phyloP scores from a whole-genome alignment of 2,113 vertebrate species.

The Thermophis baileyi region DNA sequence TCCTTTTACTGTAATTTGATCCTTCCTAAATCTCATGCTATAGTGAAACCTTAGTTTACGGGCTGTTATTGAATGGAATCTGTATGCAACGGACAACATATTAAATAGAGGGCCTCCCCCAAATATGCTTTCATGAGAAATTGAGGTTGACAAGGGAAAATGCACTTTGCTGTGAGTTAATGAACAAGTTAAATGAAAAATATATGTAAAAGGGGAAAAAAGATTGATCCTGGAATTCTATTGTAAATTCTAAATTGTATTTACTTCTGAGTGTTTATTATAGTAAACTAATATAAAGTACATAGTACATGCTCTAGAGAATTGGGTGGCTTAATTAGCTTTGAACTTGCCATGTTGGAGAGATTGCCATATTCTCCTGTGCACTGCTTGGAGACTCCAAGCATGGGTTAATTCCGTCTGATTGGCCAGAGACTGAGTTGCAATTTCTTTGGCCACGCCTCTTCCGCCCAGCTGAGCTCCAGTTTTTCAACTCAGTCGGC shows the following conservation, averaged over 20 bases:
- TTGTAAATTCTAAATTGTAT: not conserved
- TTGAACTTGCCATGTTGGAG: not conserved
- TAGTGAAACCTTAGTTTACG: not conserved
- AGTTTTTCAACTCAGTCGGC: too few relatives aligned
- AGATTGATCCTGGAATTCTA: too few relatives aligned
- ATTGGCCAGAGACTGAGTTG: too few relatives aligned
- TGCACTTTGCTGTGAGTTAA: not conserved
- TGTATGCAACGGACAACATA: too few relatives aligned
- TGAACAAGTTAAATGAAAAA: not conserved
- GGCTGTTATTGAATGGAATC: too few relatives aligned
- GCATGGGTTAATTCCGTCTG: too few relatives aligned
- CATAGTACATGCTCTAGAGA: not conserved
- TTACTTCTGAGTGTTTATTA: not conserved
- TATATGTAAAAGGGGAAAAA: not conserved
- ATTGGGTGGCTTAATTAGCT: not conserved
- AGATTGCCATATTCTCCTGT: not conserved
- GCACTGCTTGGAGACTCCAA: too few relatives aligned
- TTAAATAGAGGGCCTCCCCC: too few relatives aligned
- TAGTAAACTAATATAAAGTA: not conserved
- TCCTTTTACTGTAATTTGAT: not conserved
- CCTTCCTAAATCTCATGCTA: not conserved
- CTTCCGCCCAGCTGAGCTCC: too few relatives aligned
- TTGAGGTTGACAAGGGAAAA: not conserved
- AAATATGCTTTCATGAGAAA: not conserved
- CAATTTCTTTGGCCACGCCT: too few relatives aligned